Conservation (phyloP, 2,888 invertebrate species). For the Elmis aenea region DNA sequence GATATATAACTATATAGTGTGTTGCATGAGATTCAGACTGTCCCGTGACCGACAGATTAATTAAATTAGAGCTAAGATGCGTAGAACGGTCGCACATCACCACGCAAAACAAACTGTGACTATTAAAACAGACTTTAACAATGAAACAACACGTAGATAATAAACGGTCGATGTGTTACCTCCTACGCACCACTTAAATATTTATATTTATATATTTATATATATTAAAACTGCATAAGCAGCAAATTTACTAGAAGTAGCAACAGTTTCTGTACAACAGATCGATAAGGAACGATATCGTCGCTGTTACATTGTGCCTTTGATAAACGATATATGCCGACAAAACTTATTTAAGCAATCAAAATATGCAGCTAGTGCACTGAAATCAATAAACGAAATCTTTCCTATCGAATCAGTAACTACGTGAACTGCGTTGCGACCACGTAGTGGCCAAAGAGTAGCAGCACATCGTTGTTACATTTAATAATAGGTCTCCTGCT, state of each 20-base stretch:
- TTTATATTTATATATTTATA: constrained; percentile 17
- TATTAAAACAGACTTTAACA: too few species aligned
- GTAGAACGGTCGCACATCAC: constrained; percentile 7
- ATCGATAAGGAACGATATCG: constrained; percentile 44
- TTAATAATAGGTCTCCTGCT: constrained; percentile 98
- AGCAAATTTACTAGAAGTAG: constrained; percentile 42
- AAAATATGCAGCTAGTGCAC: constrained; percentile 30
- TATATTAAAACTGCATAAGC: constrained; percentile 29
- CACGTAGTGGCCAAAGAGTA: constrained; percentile 23
- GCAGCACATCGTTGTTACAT: constrained; percentile 29
- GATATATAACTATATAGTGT: constrained; percentile 19
- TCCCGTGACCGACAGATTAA: constrained; percentile 27
- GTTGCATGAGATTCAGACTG: constrained; percentile 32
- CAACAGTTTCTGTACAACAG: constrained; percentile 45
- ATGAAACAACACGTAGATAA: constrained; percentile 13
- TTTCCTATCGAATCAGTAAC: constrained; percentile 39
- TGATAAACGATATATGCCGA: constrained; percentile 22
- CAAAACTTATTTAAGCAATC: constrained; percentile 29
- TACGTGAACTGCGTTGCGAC: constrained; percentile 29
- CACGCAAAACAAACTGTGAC: constrained; percentile 11
- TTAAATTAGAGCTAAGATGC: constrained; percentile 15
- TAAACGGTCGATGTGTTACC: constrained; percentile 7
- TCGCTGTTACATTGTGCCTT: constrained; percentile 30
- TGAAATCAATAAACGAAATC: constrained; percentile 34
- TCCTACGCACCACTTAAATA: constrained; percentile 4